Evolutionary conservation across 2,797 vertebrate genomes (phyloP), one percentile per base, ranked within the genome.

Genomic region (Labroides dimidiatus): DNA sequence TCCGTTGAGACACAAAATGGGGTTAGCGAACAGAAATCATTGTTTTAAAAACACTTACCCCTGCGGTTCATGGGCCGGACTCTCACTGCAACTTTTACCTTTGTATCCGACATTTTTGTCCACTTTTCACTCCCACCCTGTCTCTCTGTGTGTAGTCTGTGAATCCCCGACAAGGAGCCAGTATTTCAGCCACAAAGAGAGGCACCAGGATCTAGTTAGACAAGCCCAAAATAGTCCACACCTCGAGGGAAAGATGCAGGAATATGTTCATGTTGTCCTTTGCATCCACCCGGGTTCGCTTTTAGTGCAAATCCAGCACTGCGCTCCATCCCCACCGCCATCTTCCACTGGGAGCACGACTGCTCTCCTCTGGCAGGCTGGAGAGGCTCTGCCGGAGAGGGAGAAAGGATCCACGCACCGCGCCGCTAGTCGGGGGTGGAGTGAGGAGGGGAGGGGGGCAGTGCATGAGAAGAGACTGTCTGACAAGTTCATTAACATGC

Each of bases 11-110:
- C 24, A 62, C 23, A 36, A 48, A 48, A 2, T 47, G 11, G 41
- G 66, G 62, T 54, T 23, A 39, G 65, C 44, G 30, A 72, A 58
- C 23, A 72, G 10, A 60, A 54, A 61, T 11, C 8, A 17, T 52
- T 5, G 42, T 30, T 24, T 47, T 30, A 24, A 0, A 6, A 10
- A 21, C 23, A 92, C 94, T 96, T 91, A 98, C 97, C 97, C 94
- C 97, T 95, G 79, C 95, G 94, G 94, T 97, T 99, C 97, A 98
- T 95, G 78, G 97, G 97, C 92, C 97, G 97, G 83, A 98, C 97
- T 88, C 97, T 94, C 88, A 98, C 97, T 57, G 97, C 97, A 85
- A 98, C 97, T 95, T 97, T 97, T 93, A 98, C 97, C 94, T 99
- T 99, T 45, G 96, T 95, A 91, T 96, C 96, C 95, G 97, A 98